Base-by-base conservation (phyloP, 2,797 vertebrate genomes). In the Myotis pilosus region DNA sequence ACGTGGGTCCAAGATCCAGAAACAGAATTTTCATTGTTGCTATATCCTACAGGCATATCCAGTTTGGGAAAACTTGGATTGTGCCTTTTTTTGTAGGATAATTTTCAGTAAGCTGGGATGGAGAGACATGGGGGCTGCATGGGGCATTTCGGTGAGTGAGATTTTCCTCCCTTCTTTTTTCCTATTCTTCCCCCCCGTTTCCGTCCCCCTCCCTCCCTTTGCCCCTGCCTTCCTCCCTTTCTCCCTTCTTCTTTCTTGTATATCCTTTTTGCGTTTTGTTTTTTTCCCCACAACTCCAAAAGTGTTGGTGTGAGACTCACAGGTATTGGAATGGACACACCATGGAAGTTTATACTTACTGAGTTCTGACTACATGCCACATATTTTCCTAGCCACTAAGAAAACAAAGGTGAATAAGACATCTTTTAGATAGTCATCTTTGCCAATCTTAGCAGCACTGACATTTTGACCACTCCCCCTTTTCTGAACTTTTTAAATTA, bases 401-500 rank as follows among this genome's bases (percentile, higher is more conserved):
- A 66, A 82, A 74, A 89, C 30, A 64, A 62, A 84, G 4, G 71
- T 79, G 62, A 90, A 8, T 72, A 60, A 51, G 69, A 44, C 38
- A n/a, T 87, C 6, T 51, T 96, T 91, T 76, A 66, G 53, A 38
- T 2, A 79, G 22, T 72, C 22, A 57, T 72, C 36, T 66, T 72
- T 53, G 8, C 33, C 6, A 28, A 23, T 88, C 20, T 93, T 15
- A 49, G 22, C 20, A 84, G 55, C 33, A 23, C 2, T 80, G 25
- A 30, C 20, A 38, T 80, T 57, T 83, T 49, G n/a, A 38, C 25
- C 28, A 17, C n/a, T 51, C 6, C 16, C 20, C 12, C 28, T 69
- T 76, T 88, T 49, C 38, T 82, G n/a, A 64, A 62, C 23, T 88
- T 93, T 60, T 80, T 53, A 30, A 69, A 44, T 44, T 62, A 41